Evolutionary conservation across 2,888 invertebrate species (phyloP), one percentile per base, ranked within the genome.

Genomic region (Dicranocentrus wangi): DNA sequence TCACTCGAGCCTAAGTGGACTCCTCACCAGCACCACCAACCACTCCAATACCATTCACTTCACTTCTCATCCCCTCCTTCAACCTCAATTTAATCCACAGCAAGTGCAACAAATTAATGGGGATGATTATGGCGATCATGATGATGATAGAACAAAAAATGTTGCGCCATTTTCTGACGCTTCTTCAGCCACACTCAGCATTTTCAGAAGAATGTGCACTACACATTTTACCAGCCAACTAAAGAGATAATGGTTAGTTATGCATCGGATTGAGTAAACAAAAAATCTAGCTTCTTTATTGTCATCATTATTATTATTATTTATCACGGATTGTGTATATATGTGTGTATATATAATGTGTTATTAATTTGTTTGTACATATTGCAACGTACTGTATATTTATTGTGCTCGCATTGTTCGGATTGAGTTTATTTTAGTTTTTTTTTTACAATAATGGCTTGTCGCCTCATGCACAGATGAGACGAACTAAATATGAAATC

Each of bases 1-100:
- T n/a, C n/a, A n/a, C n/a, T n/a, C n/a, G n/a, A n/a, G n/a, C n/a
- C n/a, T n/a, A n/a, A n/a, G n/a, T n/a, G n/a, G n/a, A n/a, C n/a
- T n/a, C n/a, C n/a, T n/a, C n/a, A n/a, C n/a, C n/a, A n/a, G n/a
- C n/a, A n/a, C n/a, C n/a, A n/a, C n/a, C n/a, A n/a, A n/a, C n/a
- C n/a, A n/a, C n/a, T n/a, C n/a, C n/a, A n/a, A n/a, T n/a, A n/a
- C n/a, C n/a, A n/a, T n/a, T n/a, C n/a, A n/a, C n/a, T n/a, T n/a
- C n/a, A n/a, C n/a, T n/a, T n/a, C n/a, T n/a, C n/a, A n/a, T n/a
- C n/a, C 23, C 21, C 25, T 23, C 23, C 32, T 28, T 61, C 61
- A 72, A 47, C 71, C 71, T 72, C 71, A 61, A 60, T 72, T 72
- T 72, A 47, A 72, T 72, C 71, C 21, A 27, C 68, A 65, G 10